Evolutionary conservation across 1,140 invertebrate genomes (phyloP), one percentile per base, ranked within the genome.

Genomic region (Papilio aristodemus): DNA sequence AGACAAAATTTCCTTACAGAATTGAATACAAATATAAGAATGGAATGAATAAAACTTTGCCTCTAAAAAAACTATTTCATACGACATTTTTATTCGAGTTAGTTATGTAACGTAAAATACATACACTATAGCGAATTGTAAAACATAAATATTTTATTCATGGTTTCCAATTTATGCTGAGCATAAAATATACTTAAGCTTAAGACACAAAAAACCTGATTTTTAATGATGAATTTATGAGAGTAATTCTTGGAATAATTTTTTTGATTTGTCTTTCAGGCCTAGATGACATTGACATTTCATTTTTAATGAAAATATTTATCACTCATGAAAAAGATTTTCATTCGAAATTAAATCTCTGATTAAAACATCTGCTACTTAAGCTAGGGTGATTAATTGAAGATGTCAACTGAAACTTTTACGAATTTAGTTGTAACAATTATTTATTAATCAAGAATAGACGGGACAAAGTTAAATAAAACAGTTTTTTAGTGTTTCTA

Each of bases 1-100:
- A 50, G 43, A 50, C 43, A 50, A 50, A 50, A 50, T 50, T 50
- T 50, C 43, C 43, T 50, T 22, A 50, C 43, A 50, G 43, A 50
- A 50, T 50, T 50, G 17, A 50, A 50, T 50, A 50, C 43, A 50
- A 50, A 50, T 50, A 50, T 50, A 50, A 50, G 43, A 50, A 50
- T 50, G 19, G 43, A 50, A 50, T 50, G 17, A 50, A 50, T 50
- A 19, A 50, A 50, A 50, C 8, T 50, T 19, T 10, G 17, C 43
- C 19, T 19, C 17, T 10, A 50, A 32, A 32, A 32, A 32, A 32
- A 32, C 27, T 32, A 32, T 32, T 32, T 3, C 6, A 6, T 32
- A 50, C 17, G 0, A 50, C 10, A 50, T 4, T 43, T 43, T 3
- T 43, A 14, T 17, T n/a, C 14, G 7, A 43, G 17, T 17, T 14